phyloP scores from a whole-genome alignment of 2,797 vertebrate species.

The Squalus acanthias region DNA sequence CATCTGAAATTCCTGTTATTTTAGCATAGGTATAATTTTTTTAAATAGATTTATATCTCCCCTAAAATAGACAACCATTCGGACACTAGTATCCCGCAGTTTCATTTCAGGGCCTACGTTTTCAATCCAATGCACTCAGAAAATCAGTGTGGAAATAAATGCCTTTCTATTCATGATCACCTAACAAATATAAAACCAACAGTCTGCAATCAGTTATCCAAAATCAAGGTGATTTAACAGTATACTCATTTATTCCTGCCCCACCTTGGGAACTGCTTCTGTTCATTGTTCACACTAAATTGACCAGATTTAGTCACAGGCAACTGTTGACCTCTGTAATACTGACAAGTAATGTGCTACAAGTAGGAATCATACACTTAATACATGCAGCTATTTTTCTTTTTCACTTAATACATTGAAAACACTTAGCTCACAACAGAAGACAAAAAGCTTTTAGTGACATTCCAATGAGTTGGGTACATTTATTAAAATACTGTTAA shows the following conservation, averaged over 20 bases:
- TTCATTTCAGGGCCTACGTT: background rate
- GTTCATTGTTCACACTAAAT: background rate
- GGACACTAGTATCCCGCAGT: background rate
- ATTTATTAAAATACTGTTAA: conserved; percentile 12
- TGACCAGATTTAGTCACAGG: background rate
- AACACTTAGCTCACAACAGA: background rate
- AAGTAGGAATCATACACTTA: background rate
- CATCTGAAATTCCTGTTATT: background rate
- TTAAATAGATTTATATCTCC: background rate
- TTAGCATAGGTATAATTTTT: background rate
- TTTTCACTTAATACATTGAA: background rate
- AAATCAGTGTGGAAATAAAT: background rate
- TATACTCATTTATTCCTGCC: background rate
- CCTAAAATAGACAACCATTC: background rate
- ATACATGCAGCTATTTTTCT: background rate
- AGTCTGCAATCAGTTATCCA: background rate
- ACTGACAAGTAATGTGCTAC: background rate
- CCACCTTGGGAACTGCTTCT: background rate
- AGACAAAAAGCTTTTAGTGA: background rate
- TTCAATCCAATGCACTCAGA: background rate
- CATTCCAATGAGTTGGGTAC: background rate
- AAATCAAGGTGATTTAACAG: background rate
- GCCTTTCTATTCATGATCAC: background rate
- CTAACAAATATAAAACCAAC: background rate
- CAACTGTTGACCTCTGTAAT: background rate